Evolutionary conservation across 2,888 invertebrate species (phyloP), one percentile per base, ranked within the genome.

Genomic region (Gari tellinella): DNA sequence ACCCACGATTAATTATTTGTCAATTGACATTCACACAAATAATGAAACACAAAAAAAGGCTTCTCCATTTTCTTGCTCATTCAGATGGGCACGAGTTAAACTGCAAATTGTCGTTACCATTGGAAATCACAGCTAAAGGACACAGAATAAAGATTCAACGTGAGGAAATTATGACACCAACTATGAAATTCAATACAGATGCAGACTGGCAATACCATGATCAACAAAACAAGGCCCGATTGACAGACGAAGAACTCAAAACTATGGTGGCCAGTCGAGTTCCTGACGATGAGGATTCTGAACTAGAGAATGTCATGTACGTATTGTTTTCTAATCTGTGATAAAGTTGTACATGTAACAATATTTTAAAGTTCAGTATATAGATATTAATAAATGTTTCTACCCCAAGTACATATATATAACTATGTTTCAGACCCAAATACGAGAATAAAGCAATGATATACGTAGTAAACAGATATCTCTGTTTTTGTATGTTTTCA

Each of bases 1-100:
- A 52, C 37, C 52, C 52, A 17, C 52, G 52, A 52, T 52, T 52
- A 52, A 23, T 52, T 23, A 23, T 52, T 26, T 52, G 52, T 37
- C 25, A 52, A 26, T 37, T 52, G 25, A 31, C 19, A 17, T 52
- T 52, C 25, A 52, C 25, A 52, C 52, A 52, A 52, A 14, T 52
- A 15, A 17, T 52, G 37, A 52, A 52, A 25, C 52, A 52, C 37
- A 52, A 52, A 52, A 52, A 8, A 37, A 52, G 52, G 26, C 52
- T 52, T 52, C 52, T 52, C 17, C 23, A 52, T 23, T 25, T 23
- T 37, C 52, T 52, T 17, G 17, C 26, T 26, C 26, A 37, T 23
- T 17, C 23, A 52, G 52, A 25, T 17, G 52, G 52, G 26, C 52
- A 52, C 26, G 15, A 52, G 26, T 52, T 52, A 52, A 52, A 52